These are phyloP conservation scores for Epiblema foenella DNA, from an alignment of 2,888 invertebrate genomes.

Conservation along the genomic window DNA sequence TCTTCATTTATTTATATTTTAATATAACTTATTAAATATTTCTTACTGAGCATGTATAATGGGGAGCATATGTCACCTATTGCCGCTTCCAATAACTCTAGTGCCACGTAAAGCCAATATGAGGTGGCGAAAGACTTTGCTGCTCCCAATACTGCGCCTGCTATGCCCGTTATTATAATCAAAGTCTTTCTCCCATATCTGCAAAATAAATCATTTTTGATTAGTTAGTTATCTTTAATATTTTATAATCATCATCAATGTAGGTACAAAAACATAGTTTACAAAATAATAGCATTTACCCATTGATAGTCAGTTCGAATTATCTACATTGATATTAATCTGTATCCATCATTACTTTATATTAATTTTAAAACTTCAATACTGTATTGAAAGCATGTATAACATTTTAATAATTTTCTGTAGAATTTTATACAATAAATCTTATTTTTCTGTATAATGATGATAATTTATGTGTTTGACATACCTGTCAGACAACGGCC, in stretches of 20 bases:
- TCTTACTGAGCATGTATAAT: slow-evolving; percentile 55
- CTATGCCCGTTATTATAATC: slow-evolving; percentile 53
- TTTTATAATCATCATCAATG: too few relatives aligned
- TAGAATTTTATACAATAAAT: too few relatives aligned
- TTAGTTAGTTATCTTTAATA: too few relatives aligned
- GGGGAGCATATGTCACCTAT: slow-evolving; percentile 58
- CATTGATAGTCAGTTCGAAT: too few relatives aligned
- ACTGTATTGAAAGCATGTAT: too few relatives aligned
- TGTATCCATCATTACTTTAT: too few relatives aligned
- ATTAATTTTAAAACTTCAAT: too few relatives aligned
- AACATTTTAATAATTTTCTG: too few relatives aligned
- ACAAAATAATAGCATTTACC: too few relatives aligned
- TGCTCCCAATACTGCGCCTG: slow-evolving; percentile 52
- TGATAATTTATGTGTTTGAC: not conserved
- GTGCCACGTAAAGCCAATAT: slow-evolving; percentile 53
- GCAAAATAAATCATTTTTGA: not conserved
- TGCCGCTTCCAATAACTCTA: slow-evolving; percentile 56
- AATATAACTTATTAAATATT: not conserved
- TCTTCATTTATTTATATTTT: not conserved
- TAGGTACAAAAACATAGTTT: too few relatives aligned
- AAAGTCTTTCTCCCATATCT: slow-evolving; percentile 55
- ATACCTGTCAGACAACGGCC: slow-evolving; percentile 87
- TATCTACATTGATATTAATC: too few relatives aligned
- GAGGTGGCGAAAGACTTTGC: slow-evolving; percentile 50
- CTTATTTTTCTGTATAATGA: too few relatives aligned